Base-by-base conservation (phyloP, 92 coral and sea anemone genomes). In the Phymanthus crucifer region DNA sequence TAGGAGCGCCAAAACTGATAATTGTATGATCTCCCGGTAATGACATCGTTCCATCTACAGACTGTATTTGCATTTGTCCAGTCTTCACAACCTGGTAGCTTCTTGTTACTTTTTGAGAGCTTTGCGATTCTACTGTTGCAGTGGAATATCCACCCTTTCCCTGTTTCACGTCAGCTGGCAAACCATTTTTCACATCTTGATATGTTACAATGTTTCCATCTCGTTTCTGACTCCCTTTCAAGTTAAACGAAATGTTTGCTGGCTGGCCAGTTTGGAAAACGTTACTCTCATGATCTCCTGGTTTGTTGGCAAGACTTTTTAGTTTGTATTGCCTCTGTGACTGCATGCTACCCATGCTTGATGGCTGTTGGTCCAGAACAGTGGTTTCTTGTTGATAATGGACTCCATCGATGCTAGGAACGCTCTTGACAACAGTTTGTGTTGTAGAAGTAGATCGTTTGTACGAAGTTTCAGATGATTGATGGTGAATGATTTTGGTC, bases 91-190 rank as follows among this genome's bases (percentile, higher is more conserved):
- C 58, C 33, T 77, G 68, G 68, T 61, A n/a, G 54, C 48, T 64
- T 38, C 38, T 77, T 6, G 81, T 77, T 35, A 77, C 57, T 64
- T 61, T 57, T 40, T 77, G 72, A 38, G 71, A 57, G 38, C 72
- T 64, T 32, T 54, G 64, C 19, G 70, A 35, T 13, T 77, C 48
- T 1, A 45, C 48, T 2, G 50, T 65, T 64, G 81, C 38, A 61
- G 47, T 34, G 58, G 81, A 52, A 54, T 77, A 58, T 37, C 35
- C 72, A 2, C 43, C 24, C 8, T 66, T 35, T 24, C 81, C 73
- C 0, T 32, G 27, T 4, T 27, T 12, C 17, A 71, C 38, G 35
- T 46, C 47, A 72, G 1, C 57, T 72, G 34, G 54, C 32, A 26
- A 18, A 2, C 67, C 69, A 54, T 21, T 77, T 32, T 21, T 61